Conservation (phyloP, 2,797 vertebrate genomes). For the Octomys mimax region DNA sequence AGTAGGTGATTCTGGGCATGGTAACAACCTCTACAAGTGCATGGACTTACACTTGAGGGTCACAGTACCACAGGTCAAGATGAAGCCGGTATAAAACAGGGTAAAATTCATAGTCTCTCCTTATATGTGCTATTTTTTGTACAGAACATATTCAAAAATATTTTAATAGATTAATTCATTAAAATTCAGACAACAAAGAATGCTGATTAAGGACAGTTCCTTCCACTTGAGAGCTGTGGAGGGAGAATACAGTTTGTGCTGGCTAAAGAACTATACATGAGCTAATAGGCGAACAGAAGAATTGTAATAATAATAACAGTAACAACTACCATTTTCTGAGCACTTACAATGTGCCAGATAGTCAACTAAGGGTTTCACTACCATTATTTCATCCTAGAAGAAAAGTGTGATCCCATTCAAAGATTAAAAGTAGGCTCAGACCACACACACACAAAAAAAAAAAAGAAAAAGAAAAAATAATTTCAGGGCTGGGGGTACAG, state of each 20-base stretch:
- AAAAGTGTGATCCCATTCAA: neutral
- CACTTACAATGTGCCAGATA: slow-evolving; percentile 19
- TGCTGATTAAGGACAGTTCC: slow-evolving; percentile 41
- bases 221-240: neutral
- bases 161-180: slow-evolving; percentile 12
- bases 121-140: neutral
- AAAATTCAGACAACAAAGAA: slow-evolving; percentile 42
- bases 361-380: slow-evolving; percentile 2
- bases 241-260: neutral
- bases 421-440: slow-evolving; percentile 45
- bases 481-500: no score
- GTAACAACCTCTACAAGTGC: neutral
- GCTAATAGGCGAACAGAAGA: slow-evolving; percentile 46
- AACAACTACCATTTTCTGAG: slow-evolving; percentile 32
- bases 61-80: neutral
- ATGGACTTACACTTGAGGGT: neutral
- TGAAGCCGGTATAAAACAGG: neutral
- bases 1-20: neutral
- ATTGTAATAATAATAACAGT: slow-evolving; percentile 25
- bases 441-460: no score
- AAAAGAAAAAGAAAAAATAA: no score
- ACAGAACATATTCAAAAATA: slow-evolving; percentile 13
- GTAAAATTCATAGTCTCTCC: neutral
- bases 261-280: neutral
- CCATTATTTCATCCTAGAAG: slow-evolving; percentile 25